phyloP scores from a whole-genome alignment of 2,113 vertebrate species.

The Pungitius pungitius region DNA sequence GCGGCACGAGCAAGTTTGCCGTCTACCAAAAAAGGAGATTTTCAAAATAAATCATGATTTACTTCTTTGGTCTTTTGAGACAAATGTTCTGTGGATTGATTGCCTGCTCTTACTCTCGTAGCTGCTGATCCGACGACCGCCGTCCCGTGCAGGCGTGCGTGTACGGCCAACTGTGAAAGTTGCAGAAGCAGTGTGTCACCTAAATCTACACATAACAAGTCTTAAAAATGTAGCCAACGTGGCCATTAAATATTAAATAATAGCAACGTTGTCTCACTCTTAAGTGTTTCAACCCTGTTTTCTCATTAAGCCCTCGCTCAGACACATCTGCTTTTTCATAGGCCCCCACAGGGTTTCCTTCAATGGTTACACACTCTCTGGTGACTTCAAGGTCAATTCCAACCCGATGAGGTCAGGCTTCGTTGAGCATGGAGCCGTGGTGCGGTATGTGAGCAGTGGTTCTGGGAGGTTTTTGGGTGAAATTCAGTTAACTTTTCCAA shows the following conservation, averaged over 20 bases:
- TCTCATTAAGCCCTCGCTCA: constrained; percentile 34
- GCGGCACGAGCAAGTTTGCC: too few relatives aligned
- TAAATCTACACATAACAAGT: not conserved
- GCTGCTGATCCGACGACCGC: not conserved
- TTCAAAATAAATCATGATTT: not conserved
- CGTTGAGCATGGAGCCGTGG: constrained; percentile 13
- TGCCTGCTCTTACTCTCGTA: not conserved
- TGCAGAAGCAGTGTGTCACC: not conserved
- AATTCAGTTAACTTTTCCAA: constrained; percentile 10
- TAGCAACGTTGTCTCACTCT: not conserved
- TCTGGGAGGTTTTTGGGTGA: constrained; percentile 1
- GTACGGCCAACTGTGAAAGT: not conserved
- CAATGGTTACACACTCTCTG: constrained; percentile 30
- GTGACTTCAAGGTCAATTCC: constrained; percentile 53
- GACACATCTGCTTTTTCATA: constrained; percentile 59
- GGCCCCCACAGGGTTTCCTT: constrained; percentile 8
- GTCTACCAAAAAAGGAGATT: too few relatives aligned
- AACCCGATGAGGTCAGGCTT: constrained; percentile 29
- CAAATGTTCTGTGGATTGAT: not conserved
- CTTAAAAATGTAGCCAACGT: not conserved
- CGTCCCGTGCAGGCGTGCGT: not conserved
- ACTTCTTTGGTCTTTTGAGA: not conserved
- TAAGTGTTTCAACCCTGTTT: constrained; percentile 23
- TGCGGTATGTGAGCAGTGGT: not conserved
- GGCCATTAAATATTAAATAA: not conserved